Conservation (phyloP, 2,888 invertebrate genomes). For the Perizoma affinitatum region DNA sequence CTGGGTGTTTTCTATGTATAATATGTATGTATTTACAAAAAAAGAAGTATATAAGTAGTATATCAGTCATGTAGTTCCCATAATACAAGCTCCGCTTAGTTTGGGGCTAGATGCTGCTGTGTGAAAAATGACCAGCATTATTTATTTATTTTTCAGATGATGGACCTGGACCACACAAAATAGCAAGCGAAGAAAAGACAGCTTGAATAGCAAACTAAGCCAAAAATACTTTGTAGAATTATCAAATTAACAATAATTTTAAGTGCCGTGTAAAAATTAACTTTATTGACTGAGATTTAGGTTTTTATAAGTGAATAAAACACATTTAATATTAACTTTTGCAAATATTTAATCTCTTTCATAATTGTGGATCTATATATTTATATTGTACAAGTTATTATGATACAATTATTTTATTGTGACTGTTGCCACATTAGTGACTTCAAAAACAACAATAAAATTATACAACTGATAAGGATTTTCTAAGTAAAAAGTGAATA, state of each 20-base stretch:
- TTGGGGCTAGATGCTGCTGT: too few species aligned
- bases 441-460: slow-evolving; percentile 65
- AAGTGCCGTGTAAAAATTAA: slow-evolving; percentile 49
- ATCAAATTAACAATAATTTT: slow-evolving; percentile 46
- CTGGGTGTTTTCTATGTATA: too few species aligned
- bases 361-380: slow-evolving; percentile 85
- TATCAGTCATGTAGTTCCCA: too few species aligned
- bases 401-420: slow-evolving; percentile 77
- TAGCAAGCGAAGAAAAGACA: slow-evolving; percentile 55
- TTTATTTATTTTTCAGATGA: too few species aligned
- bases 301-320: slow-evolving; percentile 61
- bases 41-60: too few species aligned
- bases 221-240: slow-evolving; percentile 55
- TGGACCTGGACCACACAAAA: slow-evolving; percentile 86
- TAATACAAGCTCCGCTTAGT: too few species aligned
- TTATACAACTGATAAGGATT: slow-evolving; percentile 61
- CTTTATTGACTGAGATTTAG: slow-evolving; percentile 58
- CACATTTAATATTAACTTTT: slow-evolving; percentile 76
- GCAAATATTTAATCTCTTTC: slow-evolving; percentile 85
- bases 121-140: too few species aligned
- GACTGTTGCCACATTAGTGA: slow-evolving; percentile 65
- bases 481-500: slow-evolving; percentile 65
- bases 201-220: slow-evolving; percentile 47
- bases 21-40: too few species aligned
- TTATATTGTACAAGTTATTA: slow-evolving; percentile 83